These are phyloP conservation scores for Gorsachius goisagi DNA, from an alignment of 2,113 vertebrate genomes.

Conservation along the genomic window DNA sequence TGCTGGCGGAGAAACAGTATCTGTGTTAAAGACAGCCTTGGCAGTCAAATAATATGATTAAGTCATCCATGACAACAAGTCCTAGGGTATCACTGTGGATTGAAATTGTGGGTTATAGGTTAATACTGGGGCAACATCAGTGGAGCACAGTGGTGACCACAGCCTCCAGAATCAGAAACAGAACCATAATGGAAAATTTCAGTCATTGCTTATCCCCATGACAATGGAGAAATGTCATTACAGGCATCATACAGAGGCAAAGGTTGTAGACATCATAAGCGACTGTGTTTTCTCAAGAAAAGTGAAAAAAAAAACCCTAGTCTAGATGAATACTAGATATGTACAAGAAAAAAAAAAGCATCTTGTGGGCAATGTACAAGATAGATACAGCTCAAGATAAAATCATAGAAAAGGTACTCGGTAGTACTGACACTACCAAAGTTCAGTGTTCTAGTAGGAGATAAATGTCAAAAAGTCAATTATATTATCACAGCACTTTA, in stretches of 20 bases:
- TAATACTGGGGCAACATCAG: background rate
- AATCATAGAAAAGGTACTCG: background rate
- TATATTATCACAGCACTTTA: background rate
- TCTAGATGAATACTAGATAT: background rate
- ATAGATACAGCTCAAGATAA: background rate
- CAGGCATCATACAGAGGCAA: background rate
- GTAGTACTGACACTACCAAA: background rate
- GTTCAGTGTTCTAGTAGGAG: background rate
- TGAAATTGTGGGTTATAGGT: background rate
- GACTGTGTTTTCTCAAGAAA: background rate
- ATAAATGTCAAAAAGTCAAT: background rate
- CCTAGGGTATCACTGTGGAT: background rate
- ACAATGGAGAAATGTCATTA: background rate
- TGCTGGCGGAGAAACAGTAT: background rate
- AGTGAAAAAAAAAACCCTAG: background rate
- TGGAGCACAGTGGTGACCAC: background rate
- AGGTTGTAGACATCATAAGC: background rate
- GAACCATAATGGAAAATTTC: background rate
- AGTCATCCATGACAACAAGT: background rate
- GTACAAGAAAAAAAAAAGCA: background rate
- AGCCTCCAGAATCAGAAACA: background rate
- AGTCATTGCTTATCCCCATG: background rate
- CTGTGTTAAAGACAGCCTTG: background rate
- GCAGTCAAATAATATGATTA: background rate
- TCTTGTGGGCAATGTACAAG: background rate